These are phyloP conservation scores for Drosophila ficusphila DNA, from an alignment of 1,140 invertebrate genomes.

Conservation along the genomic window DNA sequence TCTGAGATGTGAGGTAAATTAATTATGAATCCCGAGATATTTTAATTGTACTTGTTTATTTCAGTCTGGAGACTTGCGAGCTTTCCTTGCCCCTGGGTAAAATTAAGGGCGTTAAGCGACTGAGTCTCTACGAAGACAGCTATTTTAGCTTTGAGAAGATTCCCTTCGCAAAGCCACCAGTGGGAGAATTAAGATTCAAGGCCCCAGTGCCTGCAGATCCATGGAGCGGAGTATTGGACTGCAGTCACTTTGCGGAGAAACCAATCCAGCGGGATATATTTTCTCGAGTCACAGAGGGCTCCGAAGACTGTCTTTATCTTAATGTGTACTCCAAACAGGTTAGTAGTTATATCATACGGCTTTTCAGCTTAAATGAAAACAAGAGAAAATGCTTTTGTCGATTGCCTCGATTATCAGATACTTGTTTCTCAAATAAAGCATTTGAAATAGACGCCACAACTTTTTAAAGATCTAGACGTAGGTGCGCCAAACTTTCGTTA, in stretches of 20 bases:
- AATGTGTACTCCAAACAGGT: slow-evolving; percentile 77
- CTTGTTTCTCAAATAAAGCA: no score
- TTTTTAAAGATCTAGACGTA: no score
- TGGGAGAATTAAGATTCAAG: slow-evolving; percentile 88
- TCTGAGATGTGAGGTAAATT: slow-evolving; percentile 30
- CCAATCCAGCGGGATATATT: slow-evolving; percentile 57
- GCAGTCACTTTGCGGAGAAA: slow-evolving; percentile 48
- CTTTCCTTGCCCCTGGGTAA: slow-evolving; percentile 55
- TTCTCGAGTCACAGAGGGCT: slow-evolving; percentile 62
- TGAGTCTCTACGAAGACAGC: slow-evolving; percentile 55
- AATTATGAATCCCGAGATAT: neutral
- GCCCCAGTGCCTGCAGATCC: slow-evolving; percentile 56
- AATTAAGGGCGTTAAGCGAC: slow-evolving; percentile 59
- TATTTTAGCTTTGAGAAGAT: slow-evolving; percentile 86
- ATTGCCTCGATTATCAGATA: no score
- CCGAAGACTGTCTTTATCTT: slow-evolving; percentile 84
- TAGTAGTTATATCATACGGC: no score
- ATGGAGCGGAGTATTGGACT: slow-evolving; percentile 70
- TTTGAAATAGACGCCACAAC: no score
- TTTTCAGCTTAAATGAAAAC: no score
- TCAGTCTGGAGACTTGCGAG: slow-evolving; percentile 35
- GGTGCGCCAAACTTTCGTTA: no score
- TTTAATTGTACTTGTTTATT: slow-evolving; percentile 1
- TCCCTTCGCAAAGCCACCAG: slow-evolving; percentile 90
- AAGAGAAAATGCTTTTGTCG: no score